Percentiles rank a stretch among this genome's conserved stretches.
Evolutionary conservation across 1,140 invertebrate genomes (phyloP).

Genomic region (Matsumurasca onukii): DNA sequence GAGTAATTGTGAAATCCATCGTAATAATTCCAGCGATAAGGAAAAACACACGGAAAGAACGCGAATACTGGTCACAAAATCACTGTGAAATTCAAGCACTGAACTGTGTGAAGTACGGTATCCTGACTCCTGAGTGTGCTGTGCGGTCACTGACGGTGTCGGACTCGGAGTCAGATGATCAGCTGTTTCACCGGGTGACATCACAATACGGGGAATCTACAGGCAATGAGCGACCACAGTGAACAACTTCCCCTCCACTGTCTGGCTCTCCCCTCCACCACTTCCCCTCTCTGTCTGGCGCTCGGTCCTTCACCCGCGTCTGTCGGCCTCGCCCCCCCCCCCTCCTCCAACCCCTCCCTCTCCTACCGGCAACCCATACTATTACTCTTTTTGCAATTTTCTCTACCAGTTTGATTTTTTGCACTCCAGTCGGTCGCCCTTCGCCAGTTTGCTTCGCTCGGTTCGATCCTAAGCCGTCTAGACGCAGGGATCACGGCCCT

Average conservation of each 20-base stretch:
- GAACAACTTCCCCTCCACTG: neutral
- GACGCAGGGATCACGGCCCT: neutral
- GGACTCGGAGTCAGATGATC: neutral
- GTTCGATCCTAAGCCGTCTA: constrained; percentile 10
- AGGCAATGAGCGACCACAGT: constrained; percentile 16
- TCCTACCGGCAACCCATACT: neutral
- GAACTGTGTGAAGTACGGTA: no score
- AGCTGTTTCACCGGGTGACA: neutral
- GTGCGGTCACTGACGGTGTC: neutral
- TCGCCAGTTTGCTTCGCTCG: neutral
- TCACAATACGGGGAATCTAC: neutral
- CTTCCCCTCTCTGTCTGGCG: constrained; percentile 4
- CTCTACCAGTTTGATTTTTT: constrained; percentile 27
- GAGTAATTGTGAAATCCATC: no score
- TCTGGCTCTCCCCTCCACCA: constrained; percentile 16
- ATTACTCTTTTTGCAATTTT: constrained; percentile 25
- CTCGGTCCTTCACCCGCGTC: neutral
- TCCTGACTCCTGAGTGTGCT: no score
- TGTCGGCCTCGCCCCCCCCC: neutral
- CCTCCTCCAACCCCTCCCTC: neutral
- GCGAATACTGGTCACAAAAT: no score
- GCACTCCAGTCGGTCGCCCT: constrained; percentile 4
- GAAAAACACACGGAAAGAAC: no score
- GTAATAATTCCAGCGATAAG: no score
- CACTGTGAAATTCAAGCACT: no score